Percentiles rank a stretch among this genome's conserved stretches.
phyloP scores from a whole-genome alignment of 2,113 vertebrate genomes.

The Brachypodius melanocephalos region DNA sequence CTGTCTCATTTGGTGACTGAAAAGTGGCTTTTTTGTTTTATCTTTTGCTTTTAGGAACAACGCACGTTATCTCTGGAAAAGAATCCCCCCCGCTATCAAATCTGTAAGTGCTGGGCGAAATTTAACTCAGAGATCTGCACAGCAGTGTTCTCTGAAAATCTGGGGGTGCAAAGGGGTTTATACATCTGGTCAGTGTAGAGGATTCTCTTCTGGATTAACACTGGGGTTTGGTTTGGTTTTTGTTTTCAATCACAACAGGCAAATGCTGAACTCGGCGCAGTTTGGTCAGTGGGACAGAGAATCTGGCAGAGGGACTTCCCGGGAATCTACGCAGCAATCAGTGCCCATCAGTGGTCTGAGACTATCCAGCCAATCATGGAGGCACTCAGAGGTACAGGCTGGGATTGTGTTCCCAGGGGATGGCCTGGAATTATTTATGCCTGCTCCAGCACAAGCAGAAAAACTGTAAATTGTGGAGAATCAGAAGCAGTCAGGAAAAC shows the following conservation, averaged over 20 bases:
- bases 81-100: constrained; percentile 91
- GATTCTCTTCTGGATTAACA: not conserved
- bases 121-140: not conserved
- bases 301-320: constrained; percentile 98
- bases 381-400: constrained; percentile 85
- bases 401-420: not conserved
- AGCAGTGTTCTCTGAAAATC: not conserved
- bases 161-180: not conserved
- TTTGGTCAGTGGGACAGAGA: constrained; percentile 93
- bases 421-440: not conserved
- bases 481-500: not conserved
- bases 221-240: not conserved
- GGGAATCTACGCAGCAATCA: constrained; percentile 88
- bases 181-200: not conserved
- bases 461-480: accelerated
- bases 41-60: constrained; percentile 84
- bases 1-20: not conserved
- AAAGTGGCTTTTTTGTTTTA: not conserved
- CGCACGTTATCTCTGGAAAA: constrained; percentile 94
- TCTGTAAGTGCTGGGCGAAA: constrained; percentile 55
- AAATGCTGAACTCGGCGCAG: constrained; percentile 85
- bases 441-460: not conserved
- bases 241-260: constrained; percentile 72
- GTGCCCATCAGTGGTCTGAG: constrained; percentile 90
- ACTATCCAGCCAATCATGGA: constrained; percentile 92